Conservation (phyloP, 2,888 invertebrate species). For the Orthosia cruda region DNA sequence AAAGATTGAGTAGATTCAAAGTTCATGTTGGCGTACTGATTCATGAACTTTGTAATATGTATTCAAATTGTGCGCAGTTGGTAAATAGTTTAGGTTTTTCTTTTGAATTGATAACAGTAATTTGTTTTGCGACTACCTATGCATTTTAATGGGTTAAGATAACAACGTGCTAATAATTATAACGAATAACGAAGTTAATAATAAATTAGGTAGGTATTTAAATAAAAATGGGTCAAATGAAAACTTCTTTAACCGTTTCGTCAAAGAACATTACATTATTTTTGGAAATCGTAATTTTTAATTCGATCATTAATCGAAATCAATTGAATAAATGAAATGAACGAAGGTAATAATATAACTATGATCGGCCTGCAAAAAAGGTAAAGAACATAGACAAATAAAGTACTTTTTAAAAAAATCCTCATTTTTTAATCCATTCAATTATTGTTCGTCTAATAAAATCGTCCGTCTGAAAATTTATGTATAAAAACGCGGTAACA, state of each 20-base stretch:
- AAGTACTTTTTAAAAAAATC: too few relatives aligned
- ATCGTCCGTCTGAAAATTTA: neutral
- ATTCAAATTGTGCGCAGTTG: neutral
- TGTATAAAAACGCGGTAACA: neutral
- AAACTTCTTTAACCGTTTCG: neutral
- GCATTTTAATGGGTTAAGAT: neutral
- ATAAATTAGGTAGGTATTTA: neutral
- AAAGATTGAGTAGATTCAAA: neutral
- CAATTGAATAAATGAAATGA: too few relatives aligned
- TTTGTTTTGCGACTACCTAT: neutral
- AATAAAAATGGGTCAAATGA: neutral
- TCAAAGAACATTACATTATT: neutral
- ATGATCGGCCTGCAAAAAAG: too few relatives aligned
- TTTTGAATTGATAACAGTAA: conserved; percentile 17
- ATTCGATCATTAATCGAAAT: too few relatives aligned
- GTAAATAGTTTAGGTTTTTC: neutral
- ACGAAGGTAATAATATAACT: too few relatives aligned
- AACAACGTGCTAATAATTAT: too few relatives aligned
- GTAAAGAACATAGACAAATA: too few relatives aligned
- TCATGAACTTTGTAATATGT: neutral
- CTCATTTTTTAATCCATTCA: neutral
- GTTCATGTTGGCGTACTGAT: neutral
- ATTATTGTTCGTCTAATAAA: neutral
- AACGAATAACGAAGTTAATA: too few relatives aligned
- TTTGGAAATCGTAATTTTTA: neutral